Percentiles rank a stretch among this genome's conserved stretches.
Conservation (phyloP, 2,113 vertebrate genomes). For the Cinclus mexicanus region DNA sequence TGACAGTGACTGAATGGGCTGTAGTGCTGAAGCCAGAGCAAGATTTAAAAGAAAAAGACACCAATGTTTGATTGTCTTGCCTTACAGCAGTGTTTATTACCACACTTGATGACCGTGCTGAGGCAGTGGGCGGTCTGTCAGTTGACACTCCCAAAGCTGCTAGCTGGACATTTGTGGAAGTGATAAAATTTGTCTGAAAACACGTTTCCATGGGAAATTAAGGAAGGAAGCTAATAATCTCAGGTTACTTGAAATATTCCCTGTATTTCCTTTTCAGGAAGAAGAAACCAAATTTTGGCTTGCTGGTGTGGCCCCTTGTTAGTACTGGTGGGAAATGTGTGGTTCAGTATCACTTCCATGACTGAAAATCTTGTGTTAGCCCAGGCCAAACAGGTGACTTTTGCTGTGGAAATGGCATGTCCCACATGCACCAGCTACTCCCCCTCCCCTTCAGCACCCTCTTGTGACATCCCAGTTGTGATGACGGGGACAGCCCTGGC, state of each 20-base stretch:
- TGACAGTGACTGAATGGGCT: background rate
- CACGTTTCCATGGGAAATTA: background rate
- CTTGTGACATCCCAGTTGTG: background rate
- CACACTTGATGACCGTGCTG: fast-evolving
- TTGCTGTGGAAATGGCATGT: fast-evolving
- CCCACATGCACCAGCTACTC: fast-evolving
- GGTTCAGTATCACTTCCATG: fast-evolving
- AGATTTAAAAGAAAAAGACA: background rate
- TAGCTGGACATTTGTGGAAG: background rate
- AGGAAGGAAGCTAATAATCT: background rate
- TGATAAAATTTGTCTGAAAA: background rate
- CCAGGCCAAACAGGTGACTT: background rate
- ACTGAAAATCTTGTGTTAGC: background rate
- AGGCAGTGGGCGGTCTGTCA: background rate
- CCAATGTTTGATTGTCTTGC: background rate
- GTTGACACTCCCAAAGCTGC: background rate
- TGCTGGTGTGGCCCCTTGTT: background rate
- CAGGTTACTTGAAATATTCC: background rate
- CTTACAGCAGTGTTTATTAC: background rate
- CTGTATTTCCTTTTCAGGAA: background rate
- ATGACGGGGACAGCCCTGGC: background rate
- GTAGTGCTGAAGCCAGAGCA: background rate
- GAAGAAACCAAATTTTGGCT: background rate
- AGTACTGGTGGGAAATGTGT: background rate
- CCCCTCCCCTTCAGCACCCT: background rate